A percentile compares a stretch with the other conserved stretches of the same genome.
Evolutionary conservation across 1,140 invertebrate species (phyloP).

Genomic region (Mycetomoellerius zeteki): DNA sequence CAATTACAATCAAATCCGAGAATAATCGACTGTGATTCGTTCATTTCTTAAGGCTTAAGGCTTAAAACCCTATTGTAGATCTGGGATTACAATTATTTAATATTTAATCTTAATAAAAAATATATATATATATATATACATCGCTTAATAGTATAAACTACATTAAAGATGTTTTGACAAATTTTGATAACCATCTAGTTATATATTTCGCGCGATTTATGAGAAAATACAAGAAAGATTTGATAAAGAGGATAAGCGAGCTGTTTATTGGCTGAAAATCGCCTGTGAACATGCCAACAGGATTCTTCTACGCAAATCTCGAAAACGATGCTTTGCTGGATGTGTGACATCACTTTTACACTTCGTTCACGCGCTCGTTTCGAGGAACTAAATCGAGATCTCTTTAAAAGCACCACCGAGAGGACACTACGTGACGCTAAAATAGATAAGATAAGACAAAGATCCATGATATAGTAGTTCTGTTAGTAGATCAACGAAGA

Average conservation of each 20-base stretch:
- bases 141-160: neutral
- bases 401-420: conserved; percentile 88
- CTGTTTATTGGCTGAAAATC: conserved; percentile 90
- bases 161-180: neutral
- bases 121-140: neutral
- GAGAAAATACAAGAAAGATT: conserved; percentile 90
- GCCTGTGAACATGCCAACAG: conserved; percentile 93
- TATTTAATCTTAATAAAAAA: neutral
- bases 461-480: conserved; percentile 83
- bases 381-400: conserved; percentile 90
- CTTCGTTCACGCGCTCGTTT: conserved; percentile 90
- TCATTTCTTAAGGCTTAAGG: too few species aligned
- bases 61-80: too few species aligned
- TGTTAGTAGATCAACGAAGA: conserved; percentile 76
- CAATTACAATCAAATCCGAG: too few species aligned
- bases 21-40: too few species aligned
- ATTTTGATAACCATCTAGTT: conserved; percentile 90
- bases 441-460: conserved; percentile 87
- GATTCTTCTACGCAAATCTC: conserved; percentile 91
- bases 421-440: conserved; percentile 90
- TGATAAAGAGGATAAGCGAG: conserved; percentile 88
- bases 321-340: conserved; percentile 92
- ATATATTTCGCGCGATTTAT: conserved; percentile 90
- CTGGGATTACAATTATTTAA: conserved; percentile 12
- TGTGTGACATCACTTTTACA: conserved; percentile 89